Conservation (phyloP, 53 echinoderm and acorn worm species). For the Astropecten irregularis region DNA sequence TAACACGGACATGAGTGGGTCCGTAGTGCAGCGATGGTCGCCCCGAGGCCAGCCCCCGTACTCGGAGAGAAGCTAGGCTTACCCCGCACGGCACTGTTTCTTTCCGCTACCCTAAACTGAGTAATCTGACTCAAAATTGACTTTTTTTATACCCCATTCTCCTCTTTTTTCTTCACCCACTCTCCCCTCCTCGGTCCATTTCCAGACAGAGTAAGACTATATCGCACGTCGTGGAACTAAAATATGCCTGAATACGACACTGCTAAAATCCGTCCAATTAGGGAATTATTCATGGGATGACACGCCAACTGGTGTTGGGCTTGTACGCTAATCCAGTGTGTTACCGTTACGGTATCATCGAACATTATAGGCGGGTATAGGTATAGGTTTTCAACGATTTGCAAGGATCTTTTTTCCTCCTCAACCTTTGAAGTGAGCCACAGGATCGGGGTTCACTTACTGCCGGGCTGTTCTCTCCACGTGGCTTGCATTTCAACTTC, state of each 20-base stretch:
- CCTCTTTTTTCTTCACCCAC: too few species aligned
- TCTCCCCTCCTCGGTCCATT: not conserved
- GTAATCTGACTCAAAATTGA: slow-evolving; percentile 41
- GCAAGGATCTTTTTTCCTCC: not conserved
- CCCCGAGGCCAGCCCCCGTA: slow-evolving; percentile 4
- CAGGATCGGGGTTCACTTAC: slow-evolving; percentile 9
- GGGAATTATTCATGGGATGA: slow-evolving; percentile 48
- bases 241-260: slow-evolving; percentile 48
- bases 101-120: not conserved
- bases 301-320: slow-evolving; percentile 36
- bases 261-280: slow-evolving; percentile 42
- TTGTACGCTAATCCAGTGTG: slow-evolving; percentile 39
- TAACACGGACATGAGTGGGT: too few species aligned
- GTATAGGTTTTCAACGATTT: slow-evolving; percentile 45
- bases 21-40: not conserved
- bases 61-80: slow-evolving; percentile 19
- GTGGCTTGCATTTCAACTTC: slow-evolving; percentile 38
- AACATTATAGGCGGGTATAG: slow-evolving; percentile 10
- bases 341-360: slow-evolving; percentile 31
- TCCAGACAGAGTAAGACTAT: not conserved
- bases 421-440: not conserved
- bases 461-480: not conserved
- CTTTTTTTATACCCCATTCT: not conserved
- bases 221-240: slow-evolving; percentile 39
- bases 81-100: slow-evolving; percentile 15